Base-by-base conservation (phyloP, 30 jellyfish, hydroid and myxozoan genomes). In the Sanderia malayensis region DNA sequence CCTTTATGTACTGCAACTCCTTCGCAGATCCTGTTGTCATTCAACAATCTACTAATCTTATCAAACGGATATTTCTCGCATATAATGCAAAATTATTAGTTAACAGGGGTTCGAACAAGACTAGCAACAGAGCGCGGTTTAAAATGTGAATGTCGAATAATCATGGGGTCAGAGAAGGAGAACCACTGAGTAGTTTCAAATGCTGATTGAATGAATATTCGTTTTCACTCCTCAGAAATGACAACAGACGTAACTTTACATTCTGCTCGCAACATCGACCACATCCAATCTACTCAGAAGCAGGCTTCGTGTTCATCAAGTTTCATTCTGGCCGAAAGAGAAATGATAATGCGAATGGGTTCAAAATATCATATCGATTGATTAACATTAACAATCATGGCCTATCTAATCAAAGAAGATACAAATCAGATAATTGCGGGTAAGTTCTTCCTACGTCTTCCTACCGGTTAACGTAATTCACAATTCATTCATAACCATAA, bases 231-330 rank as follows among this genome's bases (percentile, higher is more conserved):
- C 19, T n/a, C 19, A 69, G 81, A 24, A 49, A 52, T 2, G 30
- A 33, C 21, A 33, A 8, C 8, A 13, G 52, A 9, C 72, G 41
- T 41, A 59, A 61, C 18, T 74, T 58, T 49, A 60, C 67, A 17
- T 74, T 74, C 58, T 74, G 86, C 21, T 74, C 86, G 4, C 34
- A 31, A 17, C 71, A 32, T 19, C 33, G n/a, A 9, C 86, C 86
- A 11, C 86, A 74, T 31, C 24, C 67, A 1, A 60, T 74, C 28
- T 74, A n/a, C 34, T 41, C 86, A 27, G 10, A 44, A 11, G 70
- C 8, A 18, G 77, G 61, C 2, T 60, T 44, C 2, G 26, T 60
- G 17, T 0, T 9, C 3, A 17, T 74, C 24, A 76, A 74, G 34
- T 74, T 74, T 44, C 86, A 74, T 31, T 74, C 86, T 32, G 77